Conservation (phyloP, 2,888 invertebrate species). For the Spicauda simplicius region DNA sequence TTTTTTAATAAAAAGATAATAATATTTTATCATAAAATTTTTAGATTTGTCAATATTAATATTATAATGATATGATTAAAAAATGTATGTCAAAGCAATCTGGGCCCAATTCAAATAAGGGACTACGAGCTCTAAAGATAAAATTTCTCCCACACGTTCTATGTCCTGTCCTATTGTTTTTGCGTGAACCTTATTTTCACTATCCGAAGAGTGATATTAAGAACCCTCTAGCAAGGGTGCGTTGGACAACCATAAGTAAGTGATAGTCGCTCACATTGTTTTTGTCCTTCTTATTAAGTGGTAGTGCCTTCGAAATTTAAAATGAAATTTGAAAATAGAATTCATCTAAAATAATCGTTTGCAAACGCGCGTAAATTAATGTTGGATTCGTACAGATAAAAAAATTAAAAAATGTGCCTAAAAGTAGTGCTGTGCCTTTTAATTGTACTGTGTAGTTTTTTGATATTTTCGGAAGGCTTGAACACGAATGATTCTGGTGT, state of each 20-base stretch:
- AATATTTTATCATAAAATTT: too few species aligned
- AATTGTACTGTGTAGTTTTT: conserved; percentile 39
- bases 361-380: conserved; percentile 2
- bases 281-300: conserved; percentile 29
- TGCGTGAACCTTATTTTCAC: conserved; percentile 1
- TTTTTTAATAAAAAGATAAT: too few species aligned
- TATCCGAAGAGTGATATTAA: conserved; percentile 16
- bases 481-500: conserved; percentile 45
- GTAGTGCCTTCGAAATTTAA: conserved; percentile 30
- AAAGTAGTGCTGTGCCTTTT: conserved; percentile 37
- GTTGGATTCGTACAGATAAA: conserved; percentile 1
- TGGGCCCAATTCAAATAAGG: conserved; percentile 8
- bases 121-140: conserved; percentile 38
- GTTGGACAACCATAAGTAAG: conserved; percentile 18
- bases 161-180: conserved; percentile 16
- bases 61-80: neutral
- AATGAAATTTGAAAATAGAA: conserved; percentile 18
- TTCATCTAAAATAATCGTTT: neutral
- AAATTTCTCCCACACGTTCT: conserved; percentile 31
- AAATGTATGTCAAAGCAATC: conserved; percentile 7
- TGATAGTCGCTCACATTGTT: conserved; percentile 22
- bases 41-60: neutral
- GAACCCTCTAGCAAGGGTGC: conserved; percentile 3
- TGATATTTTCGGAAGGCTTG: conserved; percentile 39
- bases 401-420: conserved; percentile 38